These are phyloP conservation scores for Synanthedon tipuliformis DNA, from an alignment of 2,888 invertebrate genomes.

Conservation along the genomic window DNA sequence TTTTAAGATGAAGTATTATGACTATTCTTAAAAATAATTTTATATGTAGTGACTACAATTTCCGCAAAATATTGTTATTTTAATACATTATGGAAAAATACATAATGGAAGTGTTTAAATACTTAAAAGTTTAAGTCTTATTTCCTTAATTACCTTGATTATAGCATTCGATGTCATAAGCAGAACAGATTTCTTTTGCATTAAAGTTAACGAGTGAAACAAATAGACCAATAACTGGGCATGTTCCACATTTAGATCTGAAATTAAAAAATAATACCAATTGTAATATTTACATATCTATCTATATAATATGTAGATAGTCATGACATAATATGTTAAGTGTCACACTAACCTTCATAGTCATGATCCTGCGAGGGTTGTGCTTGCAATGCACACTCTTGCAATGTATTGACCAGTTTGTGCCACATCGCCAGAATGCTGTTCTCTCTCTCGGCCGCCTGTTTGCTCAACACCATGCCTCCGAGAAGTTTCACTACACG, in stretches of 20 bases:
- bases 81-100: too few relatives aligned
- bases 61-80: too few relatives aligned
- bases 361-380: conserved; percentile 75
- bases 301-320: too few relatives aligned
- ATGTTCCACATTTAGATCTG: conserved; percentile 95
- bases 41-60: too few relatives aligned
- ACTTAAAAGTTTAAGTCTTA: not conserved
- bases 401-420: conserved; percentile 87
- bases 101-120: too few relatives aligned
- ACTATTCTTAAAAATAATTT: not conserved
- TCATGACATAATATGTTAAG: not conserved
- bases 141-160: conserved; percentile 42
- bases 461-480: conserved; percentile 83
- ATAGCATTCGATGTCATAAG: conserved; percentile 82
- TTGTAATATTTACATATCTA: too few relatives aligned
- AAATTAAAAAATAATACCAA: conserved; percentile 17
- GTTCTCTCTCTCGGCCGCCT: conserved; percentile 88
- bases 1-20: not conserved
- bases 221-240: conserved; percentile 92
- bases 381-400: conserved; percentile 82
- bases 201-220: conserved; percentile 93
- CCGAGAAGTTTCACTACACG: conserved; percentile 77
- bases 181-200: conserved; percentile 96
- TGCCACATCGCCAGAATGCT: conserved; percentile 94
- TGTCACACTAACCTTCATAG: conserved; percentile 72